Evolutionary conservation across 1,140 invertebrate genomes (phyloP), one percentile per base, ranked within the genome.

Genomic region (Elysia chlorotica): DNA sequence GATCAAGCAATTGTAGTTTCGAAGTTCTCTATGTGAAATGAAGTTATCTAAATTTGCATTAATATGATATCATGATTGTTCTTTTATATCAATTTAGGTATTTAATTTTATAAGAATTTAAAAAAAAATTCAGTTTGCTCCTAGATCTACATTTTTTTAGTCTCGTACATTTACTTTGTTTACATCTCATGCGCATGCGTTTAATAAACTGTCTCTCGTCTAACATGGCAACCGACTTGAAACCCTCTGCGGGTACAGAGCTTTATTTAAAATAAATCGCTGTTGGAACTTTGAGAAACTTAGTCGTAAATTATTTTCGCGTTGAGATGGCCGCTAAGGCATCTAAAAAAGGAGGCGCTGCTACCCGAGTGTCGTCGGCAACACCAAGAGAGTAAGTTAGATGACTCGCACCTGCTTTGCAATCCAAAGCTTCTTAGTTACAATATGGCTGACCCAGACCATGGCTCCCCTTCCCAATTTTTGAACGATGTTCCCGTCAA

Each of bases 331-430:
- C 82, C 53, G 76, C 80, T 14, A 85, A 82, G 74, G 76, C 65
- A 57, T 69, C 78, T 41, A 85, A 85, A 71, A 83, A 82, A 75
- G 79, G 78, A 57, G 59, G 78, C 36, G 80, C 79, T 57, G 61
- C 76, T 3, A 81, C 81, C 54, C 73, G 83, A 72, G 79, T 81
- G 23, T 80, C 72, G 35, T 80, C 81, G 57, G 82, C 78, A 28
- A 81, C 80, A 53, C 80, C 81, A 21, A 78, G 80, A 81, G 83
- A 85, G 83, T 85, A 83, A 85, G 83, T 82, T 68, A 30, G 14
- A n/a, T n/a, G n/a, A n/a, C n/a, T 14, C 33, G 37, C 17, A 48
- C 48, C 25, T 38, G n/a, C 35, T 21, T 4, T 41, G 23, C 59
- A 6, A n/a, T 25, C 35, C 54, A 1, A 0, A n/a, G 37, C 81